A percentile compares a stretch with the other conserved stretches of the same genome.
These are phyloP conservation scores for Serilophus lunatus DNA, from an alignment of 2,113 vertebrate species.

Conservation along the genomic window DNA sequence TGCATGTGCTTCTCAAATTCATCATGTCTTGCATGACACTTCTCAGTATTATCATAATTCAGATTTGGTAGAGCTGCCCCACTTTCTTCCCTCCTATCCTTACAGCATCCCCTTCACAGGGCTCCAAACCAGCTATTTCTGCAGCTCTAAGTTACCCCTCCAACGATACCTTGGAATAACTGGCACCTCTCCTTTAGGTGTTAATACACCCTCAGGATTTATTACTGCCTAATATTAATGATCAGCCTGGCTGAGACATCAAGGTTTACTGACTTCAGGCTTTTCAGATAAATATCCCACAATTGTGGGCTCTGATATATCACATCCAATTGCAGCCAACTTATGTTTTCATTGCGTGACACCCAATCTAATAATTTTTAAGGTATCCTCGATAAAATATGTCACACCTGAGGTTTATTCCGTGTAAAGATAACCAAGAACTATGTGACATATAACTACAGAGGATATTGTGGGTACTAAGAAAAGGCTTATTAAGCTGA, in stretches of 20 bases:
- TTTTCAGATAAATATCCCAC: neutral
- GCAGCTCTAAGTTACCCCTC: neutral
- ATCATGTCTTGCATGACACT: neutral
- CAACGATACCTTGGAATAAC: neutral
- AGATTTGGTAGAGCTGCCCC: neutral
- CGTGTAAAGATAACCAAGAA: neutral
- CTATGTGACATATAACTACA: neutral
- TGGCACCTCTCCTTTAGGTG: neutral
- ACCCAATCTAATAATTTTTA: neutral
- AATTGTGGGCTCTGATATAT: neutral
- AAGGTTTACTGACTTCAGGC: slow-evolving; percentile 3
- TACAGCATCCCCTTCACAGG: fast-evolving
- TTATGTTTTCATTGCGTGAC: neutral
- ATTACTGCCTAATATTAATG: neutral
- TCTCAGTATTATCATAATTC: fast-evolving
- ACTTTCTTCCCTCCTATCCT: neutral
- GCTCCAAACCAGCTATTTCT: neutral
- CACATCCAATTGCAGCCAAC: neutral
- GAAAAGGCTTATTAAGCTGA: slow-evolving; percentile 24
- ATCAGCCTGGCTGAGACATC: neutral
- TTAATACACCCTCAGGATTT: neutral
- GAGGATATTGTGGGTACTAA: neutral
- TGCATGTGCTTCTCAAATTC: neutral
- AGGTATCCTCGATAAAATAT: neutral
- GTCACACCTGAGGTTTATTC: neutral